phyloP scores from a whole-genome alignment of 2,888 invertebrate genomes.

The Polylopha cassiicola region DNA sequence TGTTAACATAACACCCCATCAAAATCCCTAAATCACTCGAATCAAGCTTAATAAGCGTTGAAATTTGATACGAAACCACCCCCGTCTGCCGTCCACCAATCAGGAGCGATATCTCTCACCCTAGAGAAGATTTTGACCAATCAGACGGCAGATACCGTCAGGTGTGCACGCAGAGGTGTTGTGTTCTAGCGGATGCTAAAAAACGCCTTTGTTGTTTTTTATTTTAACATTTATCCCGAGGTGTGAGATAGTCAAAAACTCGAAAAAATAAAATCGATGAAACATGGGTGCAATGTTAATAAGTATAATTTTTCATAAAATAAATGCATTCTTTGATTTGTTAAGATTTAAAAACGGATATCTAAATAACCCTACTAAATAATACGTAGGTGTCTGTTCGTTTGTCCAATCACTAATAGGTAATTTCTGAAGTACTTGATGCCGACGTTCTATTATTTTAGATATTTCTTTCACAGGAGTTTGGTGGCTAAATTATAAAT shows the following conservation, averaged over 20 bases:
- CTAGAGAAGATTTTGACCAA: constrained; percentile 45
- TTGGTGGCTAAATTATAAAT: too few relatives aligned
- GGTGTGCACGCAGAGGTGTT: constrained; percentile 52
- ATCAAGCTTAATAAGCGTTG: constrained; percentile 53
- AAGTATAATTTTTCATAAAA: too few relatives aligned
- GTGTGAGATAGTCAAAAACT: constrained; percentile 3
- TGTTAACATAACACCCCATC: constrained; percentile 28
- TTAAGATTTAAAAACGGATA: too few relatives aligned
- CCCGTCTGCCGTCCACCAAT: constrained; percentile 47
- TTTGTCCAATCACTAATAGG: too few relatives aligned
- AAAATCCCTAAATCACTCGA: constrained; percentile 57
- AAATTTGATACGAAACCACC: constrained; percentile 50
- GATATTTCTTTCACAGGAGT: too few relatives aligned
- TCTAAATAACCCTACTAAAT: too few relatives aligned
- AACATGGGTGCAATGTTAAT: too few relatives aligned
- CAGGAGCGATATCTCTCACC: constrained; percentile 42
- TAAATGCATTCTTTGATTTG: too few relatives aligned
- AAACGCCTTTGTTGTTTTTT: constrained; percentile 21
- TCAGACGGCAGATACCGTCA: constrained; percentile 37
- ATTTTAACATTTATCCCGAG: constrained; percentile 13
- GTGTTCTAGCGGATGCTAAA: constrained; percentile 35
- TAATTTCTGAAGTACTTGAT: too few relatives aligned
- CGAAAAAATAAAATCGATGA: too few relatives aligned
- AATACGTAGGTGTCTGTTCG: too few relatives aligned
- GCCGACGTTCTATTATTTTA: too few relatives aligned